These are phyloP conservation scores for Dynastes maya DNA, from an alignment of 2,888 invertebrate genomes.

Conservation along the genomic window DNA sequence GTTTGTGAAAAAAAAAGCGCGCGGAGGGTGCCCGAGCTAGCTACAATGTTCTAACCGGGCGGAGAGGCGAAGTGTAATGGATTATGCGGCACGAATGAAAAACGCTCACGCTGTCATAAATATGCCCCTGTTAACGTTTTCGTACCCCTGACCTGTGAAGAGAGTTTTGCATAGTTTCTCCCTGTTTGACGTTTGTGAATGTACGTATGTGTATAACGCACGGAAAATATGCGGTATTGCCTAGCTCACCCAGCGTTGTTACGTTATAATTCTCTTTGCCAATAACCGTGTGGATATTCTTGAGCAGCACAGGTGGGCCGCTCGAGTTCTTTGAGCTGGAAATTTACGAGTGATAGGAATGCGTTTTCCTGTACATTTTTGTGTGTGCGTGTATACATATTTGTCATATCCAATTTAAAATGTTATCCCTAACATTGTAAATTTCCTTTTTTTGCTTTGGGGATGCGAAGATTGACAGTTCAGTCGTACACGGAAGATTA, in stretches of 20 bases:
- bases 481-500: too few relatives aligned
- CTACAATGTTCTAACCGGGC: conserved; percentile 29
- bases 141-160: conserved; percentile 39
- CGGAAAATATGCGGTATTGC: conserved; percentile 32
- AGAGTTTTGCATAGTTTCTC: conserved; percentile 46
- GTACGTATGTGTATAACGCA: conserved; percentile 30
- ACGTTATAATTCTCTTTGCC: background rate
- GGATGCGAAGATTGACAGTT: background rate
- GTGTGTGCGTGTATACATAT: background rate
- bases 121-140: conserved; percentile 44
- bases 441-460: background rate
- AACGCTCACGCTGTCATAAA: conserved; percentile 44
- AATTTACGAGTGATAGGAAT: background rate
- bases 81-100: conserved; percentile 43
- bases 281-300: conserved; percentile 12
- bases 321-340: background rate
- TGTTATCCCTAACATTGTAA: background rate
- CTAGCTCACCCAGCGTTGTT: background rate
- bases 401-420: background rate
- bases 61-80: conserved; percentile 39
- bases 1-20: conserved; percentile 37
- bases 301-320: conserved; percentile 19
- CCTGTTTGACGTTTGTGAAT: conserved; percentile 24
- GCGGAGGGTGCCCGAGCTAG: background rate
- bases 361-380: background rate